These are phyloP conservation scores for Drosophila simulans DNA, from an alignment of 1,140 invertebrate genomes.

Conservation along the genomic window DNA sequence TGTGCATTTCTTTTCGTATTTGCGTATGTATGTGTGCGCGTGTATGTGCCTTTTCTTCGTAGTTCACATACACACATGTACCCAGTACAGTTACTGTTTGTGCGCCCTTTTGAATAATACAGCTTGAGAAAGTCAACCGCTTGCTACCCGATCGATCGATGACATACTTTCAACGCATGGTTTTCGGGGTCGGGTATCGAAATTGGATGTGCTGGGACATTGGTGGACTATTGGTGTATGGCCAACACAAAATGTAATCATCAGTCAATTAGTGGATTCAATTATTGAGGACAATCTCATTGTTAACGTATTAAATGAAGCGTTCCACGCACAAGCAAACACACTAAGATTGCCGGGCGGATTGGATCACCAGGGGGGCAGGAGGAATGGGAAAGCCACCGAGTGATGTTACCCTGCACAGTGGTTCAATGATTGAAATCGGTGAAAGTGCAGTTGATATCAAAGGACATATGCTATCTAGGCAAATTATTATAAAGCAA, in stretches of 20 bases:
- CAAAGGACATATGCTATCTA: not conserved
- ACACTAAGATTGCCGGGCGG: constrained; percentile 32
- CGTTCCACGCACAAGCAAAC: constrained; percentile 78
- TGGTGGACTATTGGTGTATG: constrained; percentile 59
- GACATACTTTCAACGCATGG: constrained; percentile 65
- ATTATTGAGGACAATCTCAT: constrained; percentile 83
- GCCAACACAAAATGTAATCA: constrained; percentile 81
- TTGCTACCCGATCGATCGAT: constrained; percentile 68
- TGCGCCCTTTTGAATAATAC: constrained; percentile 66
- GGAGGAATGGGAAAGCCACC: not conserved
- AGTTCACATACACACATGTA: constrained; percentile 15
- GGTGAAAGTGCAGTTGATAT: not conserved
- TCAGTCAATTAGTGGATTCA: constrained; percentile 83
- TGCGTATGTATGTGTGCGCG: constrained; percentile 31
- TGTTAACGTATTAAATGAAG: constrained; percentile 84
- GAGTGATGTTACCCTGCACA: constrained; percentile 22
- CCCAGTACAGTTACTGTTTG: constrained; percentile 38
- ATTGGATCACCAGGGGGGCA: constrained; percentile 14
- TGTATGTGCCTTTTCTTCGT: constrained; percentile 32
- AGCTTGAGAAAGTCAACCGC: constrained; percentile 78
- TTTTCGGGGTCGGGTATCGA: constrained; percentile 6
- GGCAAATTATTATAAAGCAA: too few relatives aligned
- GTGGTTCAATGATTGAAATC: constrained; percentile 4
- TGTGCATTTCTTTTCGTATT: constrained; percentile 34
- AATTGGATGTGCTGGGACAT: not conserved